Base-by-base conservation (phyloP, 2,797 vertebrate genomes). In the Hydrocynus forskahlii region DNA sequence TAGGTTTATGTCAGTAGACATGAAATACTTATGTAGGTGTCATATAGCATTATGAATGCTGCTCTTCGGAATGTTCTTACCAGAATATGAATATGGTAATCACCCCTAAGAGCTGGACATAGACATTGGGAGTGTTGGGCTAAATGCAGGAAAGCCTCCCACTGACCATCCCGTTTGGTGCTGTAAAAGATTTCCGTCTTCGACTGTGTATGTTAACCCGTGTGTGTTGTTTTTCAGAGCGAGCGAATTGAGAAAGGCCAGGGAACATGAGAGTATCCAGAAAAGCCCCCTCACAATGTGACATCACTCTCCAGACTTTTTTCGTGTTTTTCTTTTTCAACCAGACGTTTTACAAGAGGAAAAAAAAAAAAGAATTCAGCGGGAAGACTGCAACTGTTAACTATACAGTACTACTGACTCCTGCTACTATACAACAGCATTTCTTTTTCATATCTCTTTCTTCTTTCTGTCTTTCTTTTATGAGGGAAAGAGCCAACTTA, bases 231-330 rank as follows among this genome's bases (percentile, higher is more conserved):
- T 93, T 93, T 97, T 97, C 96, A 99, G 98, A 98, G 97, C 95
- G 97, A 99, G 96, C 97, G 97, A 99, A 96, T 99, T 98, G 97
- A 99, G 95, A 99, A 99, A 95, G 97, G 97, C 97, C 97, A 99
- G 95, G 97, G 97, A 97, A 98, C 98, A 96, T 99, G 97, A 99
- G 96, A 96, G 93, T 90, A 88, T 90, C 89, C 95, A 95, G 95
- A 96, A 95, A 94, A 96, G 94, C 95, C 95, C 96, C 95, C 94
- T 97, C 93, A 94, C 96, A 93, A 97, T 98, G 97, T 98, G 97
- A 99, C 96, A 94, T 96, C 96, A 95, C 95, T 96, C 95, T 95
- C 96, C 96, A 96, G 96, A 97, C 96, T 96, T 93, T 96, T 94
- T 86, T 84, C 85, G 95, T 95, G 59, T 87, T 92, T 97, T 96